Conservation (phyloP, 2,797 vertebrate species). For the Alauda arvensis region DNA sequence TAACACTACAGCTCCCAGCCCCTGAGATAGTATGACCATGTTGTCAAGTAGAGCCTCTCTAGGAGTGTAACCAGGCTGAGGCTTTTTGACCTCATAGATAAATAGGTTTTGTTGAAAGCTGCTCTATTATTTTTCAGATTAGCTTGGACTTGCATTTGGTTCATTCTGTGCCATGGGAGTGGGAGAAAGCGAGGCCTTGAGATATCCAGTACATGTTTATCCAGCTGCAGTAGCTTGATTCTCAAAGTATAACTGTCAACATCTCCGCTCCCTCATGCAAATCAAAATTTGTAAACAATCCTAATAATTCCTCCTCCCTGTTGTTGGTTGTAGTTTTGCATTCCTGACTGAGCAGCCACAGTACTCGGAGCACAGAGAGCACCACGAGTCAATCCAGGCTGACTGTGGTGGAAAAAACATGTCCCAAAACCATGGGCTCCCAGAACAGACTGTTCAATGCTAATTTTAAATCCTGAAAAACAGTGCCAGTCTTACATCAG, state of each 20-base stretch:
- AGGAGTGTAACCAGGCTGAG: conserved; percentile 21
- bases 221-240: conserved; percentile 40
- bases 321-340: background rate
- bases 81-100: conserved; percentile 54
- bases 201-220: conserved; percentile 50
- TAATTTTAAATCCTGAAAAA: conserved; percentile 53
- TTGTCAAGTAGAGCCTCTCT: conserved; percentile 32
- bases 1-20: background rate
- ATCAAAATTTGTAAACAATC: conserved; percentile 53
- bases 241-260: conserved; percentile 54
- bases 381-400: background rate
- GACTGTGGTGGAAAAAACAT: background rate
- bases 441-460: conserved; percentile 53
- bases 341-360: conserved; percentile 12
- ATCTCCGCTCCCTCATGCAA: conserved; percentile 30
- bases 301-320: conserved; percentile 27
- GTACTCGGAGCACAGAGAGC: background rate
- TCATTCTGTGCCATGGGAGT: conserved; percentile 10
- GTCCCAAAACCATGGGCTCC: conserved; percentile 4
- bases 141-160: conserved; percentile 34
- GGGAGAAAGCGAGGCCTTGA: background rate
- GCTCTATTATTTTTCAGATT: conserved; percentile 59
- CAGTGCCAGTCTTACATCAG: conserved; percentile 34
- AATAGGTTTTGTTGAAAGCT: conserved; percentile 57
- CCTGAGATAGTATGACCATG: background rate